Evolutionary conservation across 1,140 invertebrate species (phyloP), one percentile per base, ranked within the genome.

Genomic region (Drosophila aff.): DNA sequence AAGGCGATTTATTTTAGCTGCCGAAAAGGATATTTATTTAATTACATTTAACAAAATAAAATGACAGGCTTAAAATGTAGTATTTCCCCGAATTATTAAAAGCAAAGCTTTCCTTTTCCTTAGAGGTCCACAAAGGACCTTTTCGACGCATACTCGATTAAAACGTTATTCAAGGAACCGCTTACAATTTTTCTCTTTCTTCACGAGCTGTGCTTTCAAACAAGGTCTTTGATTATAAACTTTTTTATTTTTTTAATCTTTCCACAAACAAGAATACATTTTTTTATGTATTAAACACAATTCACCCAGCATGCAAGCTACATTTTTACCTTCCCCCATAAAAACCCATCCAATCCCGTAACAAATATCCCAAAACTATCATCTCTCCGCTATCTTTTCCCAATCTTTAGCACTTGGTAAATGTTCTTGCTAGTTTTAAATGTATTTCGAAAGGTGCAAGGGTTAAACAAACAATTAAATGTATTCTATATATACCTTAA

Each of bases 371-470:
- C 2, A 26, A 62, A 26, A 18, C 40, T 28, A 52, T 36, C 38
- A 50, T 44, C 59, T 44, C 44, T 59, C 59, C 26, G 18, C 36
- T 55, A n/a, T 49, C 15, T 11, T 46, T 57, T 38, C 26, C 41
- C 15, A 28, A 15, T 49, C 28, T 5, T 57, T 60, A 52, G 64
- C 64, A 52, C 79, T 80, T 67, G 64, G 53, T 86, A 82, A 41
- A 81, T 82, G 60, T 82, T 76, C 65, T 86, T 87, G 71, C 66
- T 87, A 79, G 82, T 82, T 87, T 76, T 77, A 65, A 79, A 79
- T 82, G 71, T 79, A 68, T 57, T 86, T 62, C 36, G 46, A 62
- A 64, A 68, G 82, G 83, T 73, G 81, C 46, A 82, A 82, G 79
- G 83, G 36, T 82, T 79, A 59, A 74, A 36, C 38, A 15, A 64